These are phyloP conservation scores for Coregonus suidteri DNA, from an alignment of 2,797 vertebrate genomes.

Conservation along the genomic window DNA sequence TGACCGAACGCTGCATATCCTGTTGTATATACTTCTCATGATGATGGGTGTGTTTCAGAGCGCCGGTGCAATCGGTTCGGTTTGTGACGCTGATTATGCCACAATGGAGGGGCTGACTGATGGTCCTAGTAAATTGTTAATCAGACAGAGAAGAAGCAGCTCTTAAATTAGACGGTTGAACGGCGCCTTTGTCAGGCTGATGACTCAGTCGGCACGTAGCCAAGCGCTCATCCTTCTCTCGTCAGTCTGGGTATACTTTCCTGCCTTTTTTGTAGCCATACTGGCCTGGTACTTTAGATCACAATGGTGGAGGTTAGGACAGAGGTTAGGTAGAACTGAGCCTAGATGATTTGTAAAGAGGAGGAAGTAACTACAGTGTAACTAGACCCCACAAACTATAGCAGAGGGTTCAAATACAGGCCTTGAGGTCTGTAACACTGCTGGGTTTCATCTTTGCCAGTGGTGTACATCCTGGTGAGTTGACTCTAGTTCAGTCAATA, in stretches of 20 bases:
- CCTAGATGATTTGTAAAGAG: not conserved
- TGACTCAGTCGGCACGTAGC: conserved; percentile 75
- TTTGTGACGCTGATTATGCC: conserved; percentile 61
- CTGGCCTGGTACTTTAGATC: conserved; percentile 5
- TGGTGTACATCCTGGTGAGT: not conserved
- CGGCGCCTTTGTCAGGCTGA: conserved; percentile 73
- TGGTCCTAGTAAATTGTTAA: conserved; percentile 83
- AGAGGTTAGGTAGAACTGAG: conserved; percentile 6
- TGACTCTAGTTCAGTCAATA: not conserved
- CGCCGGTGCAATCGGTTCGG: conserved; percentile 28
- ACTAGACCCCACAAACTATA: not conserved
- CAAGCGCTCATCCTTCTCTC: conserved; percentile 51
- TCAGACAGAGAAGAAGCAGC: conserved; percentile 75
- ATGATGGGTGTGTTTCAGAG: conserved; percentile 45
- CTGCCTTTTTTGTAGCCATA: conserved; percentile 33
- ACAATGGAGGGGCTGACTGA: conserved; percentile 73
- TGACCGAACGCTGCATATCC: not conserved
- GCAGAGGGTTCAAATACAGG: not conserved
- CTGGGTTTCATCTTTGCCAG: not conserved
- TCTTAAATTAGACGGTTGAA: conserved; percentile 80
- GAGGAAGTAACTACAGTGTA: not conserved
- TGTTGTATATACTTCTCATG: conserved; percentile 21
- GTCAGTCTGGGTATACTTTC: conserved; percentile 32
- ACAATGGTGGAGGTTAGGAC: too few species aligned
- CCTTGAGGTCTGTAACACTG: not conserved